Evolutionary conservation across 2,888 invertebrate species (phyloP).

Genomic region (Bombyx huttoni): DNA sequence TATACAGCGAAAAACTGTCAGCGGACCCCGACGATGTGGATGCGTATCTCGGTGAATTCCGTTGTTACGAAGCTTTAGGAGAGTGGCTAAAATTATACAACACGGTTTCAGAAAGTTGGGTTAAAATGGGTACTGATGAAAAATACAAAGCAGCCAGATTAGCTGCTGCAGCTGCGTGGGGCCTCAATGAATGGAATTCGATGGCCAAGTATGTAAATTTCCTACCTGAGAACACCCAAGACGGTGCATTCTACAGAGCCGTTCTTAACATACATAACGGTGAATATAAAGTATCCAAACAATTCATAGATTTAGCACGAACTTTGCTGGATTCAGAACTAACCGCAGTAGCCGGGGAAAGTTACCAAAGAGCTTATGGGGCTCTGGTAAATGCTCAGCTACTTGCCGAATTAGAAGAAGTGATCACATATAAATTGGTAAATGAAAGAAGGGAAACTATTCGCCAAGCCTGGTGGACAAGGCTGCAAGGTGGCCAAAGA

Average conservation of each 20-base stretch:
- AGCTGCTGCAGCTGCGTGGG: conserved; percentile 96
- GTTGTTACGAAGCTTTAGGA: conserved; percentile 95
- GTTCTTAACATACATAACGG: conserved; percentile 90
- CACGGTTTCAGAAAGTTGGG: conserved; percentile 78
- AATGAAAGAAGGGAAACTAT: conserved; percentile 88
- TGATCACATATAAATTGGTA: conserved; percentile 96
- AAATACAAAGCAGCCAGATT: conserved; percentile 84
- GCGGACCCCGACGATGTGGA: conserved; percentile 80
- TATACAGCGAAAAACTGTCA: conserved; percentile 85
- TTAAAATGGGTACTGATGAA: conserved; percentile 59
- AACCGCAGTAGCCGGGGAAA: conserved; percentile 96
- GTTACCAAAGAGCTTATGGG: conserved; percentile 94
- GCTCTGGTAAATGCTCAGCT: conserved; percentile 98
- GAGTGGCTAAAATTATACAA: conserved; percentile 94
- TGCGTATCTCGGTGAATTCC: conserved; percentile 91
- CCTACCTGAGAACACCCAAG: conserved; percentile 92
- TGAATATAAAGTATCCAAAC: conserved; percentile 78
- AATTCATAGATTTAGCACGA: conserved; percentile 91
- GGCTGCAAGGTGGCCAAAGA: conserved; percentile 93
- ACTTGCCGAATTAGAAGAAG: conserved; percentile 96
- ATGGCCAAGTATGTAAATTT: conserved; percentile 92
- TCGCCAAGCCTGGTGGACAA: conserved; percentile 93
- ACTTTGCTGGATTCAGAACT: conserved; percentile 95
- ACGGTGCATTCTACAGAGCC: conserved; percentile 95
- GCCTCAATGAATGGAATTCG: conserved; percentile 91